Percentiles rank a stretch among this genome's conserved stretches.
These are phyloP conservation scores for Drosophila nr. perissopoda DNA, from an alignment of 2,888 invertebrate genomes.

Conservation along the genomic window DNA sequence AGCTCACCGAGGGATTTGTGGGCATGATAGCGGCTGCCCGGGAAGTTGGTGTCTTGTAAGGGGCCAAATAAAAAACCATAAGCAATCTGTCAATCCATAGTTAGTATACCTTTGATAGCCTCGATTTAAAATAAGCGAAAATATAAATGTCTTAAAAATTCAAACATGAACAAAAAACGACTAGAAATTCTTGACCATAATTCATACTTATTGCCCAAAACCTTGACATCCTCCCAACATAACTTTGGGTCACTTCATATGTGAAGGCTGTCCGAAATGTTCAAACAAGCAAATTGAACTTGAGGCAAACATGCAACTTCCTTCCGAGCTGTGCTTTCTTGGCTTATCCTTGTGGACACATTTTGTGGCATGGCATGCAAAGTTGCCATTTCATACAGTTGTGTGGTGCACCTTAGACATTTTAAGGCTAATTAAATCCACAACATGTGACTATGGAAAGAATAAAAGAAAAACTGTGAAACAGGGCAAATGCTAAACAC, in stretches of 20 bases:
- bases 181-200: conserved; percentile 80
- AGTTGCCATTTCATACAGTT: conserved; percentile 58
- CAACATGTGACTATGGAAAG: conserved; percentile 40
- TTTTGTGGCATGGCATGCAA: conserved; percentile 59
- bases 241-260: conserved; percentile 16
- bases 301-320: conserved; percentile 76
- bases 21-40: conserved; percentile 86
- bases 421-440: conserved; percentile 77
- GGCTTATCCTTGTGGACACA: conserved; percentile 66
- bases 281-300: conserved; percentile 71
- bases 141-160: background rate
- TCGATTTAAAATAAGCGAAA: background rate
- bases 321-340: conserved; percentile 50
- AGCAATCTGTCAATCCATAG: background rate
- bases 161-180: background rate
- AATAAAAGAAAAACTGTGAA: conserved; percentile 10
- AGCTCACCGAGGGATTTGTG: conserved; percentile 86
- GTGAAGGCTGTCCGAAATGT: conserved; percentile 59
- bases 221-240: conserved; percentile 32
- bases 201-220: conserved; percentile 32
- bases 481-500: conserved; percentile 66
- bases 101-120: background rate
- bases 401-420: conserved; percentile 35
- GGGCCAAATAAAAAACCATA: background rate
- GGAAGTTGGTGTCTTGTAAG: conserved; percentile 76